These are phyloP conservation scores for Euthynnus affinis DNA, from an alignment of 2,797 vertebrate genomes.

Conservation along the genomic window DNA sequence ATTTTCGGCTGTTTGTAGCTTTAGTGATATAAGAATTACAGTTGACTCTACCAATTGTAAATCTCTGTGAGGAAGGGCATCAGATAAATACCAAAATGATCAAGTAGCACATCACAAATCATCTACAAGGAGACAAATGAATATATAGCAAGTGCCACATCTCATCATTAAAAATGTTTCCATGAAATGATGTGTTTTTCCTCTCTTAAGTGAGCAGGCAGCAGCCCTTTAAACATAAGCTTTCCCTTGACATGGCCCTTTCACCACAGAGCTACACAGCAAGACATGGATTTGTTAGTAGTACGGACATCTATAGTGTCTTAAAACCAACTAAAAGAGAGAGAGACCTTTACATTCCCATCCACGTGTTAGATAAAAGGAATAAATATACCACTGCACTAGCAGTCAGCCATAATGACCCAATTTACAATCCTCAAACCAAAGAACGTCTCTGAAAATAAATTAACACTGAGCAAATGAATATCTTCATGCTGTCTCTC, in stretches of 20 bases:
- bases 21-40: not conserved
- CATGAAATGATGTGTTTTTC: conserved; percentile 6
- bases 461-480: conserved; percentile 67
- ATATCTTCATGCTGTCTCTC: conserved; percentile 43
- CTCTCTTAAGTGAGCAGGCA: conserved; percentile 20
- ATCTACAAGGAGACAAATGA: conserved; percentile 22
- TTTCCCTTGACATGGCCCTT: conserved; percentile 38
- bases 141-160: conserved; percentile 26
- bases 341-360: conserved; percentile 57
- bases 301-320: conserved; percentile 49
- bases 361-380: conserved; percentile 53
- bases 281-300: conserved; percentile 46
- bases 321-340: conserved; percentile 45
- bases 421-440: conserved; percentile 67
- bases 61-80: conserved; percentile 2
- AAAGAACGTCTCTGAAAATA: conserved; percentile 65
- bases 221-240: conserved; percentile 36
- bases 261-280: conserved; percentile 31
- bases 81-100: conserved; percentile 22
- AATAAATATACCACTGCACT: conserved; percentile 53
- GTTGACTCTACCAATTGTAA: not conserved
- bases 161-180: conserved; percentile 44
- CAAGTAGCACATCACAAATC: conserved; percentile 31
- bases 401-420: conserved; percentile 68
- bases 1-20: not conserved